Base-by-base conservation (phyloP, 1,140 invertebrate genomes). In the Fragariocoptes setiger region DNA sequence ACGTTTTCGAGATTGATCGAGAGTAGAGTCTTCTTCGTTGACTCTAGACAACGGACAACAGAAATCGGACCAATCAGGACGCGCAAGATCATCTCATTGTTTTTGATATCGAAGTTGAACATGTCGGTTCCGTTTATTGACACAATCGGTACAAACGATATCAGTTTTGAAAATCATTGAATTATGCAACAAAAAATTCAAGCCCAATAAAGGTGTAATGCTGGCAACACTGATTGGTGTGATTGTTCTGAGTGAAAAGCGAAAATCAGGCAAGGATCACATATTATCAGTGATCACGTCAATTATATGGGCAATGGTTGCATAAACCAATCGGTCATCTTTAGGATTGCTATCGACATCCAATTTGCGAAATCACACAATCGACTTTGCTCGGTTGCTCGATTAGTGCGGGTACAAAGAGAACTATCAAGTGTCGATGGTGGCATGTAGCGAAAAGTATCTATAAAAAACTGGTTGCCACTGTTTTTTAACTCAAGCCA, bases 391-490 rank as follows among this genome's bases (percentile, higher is more conserved):
- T 25, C 62, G 73, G 47, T 58, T 94, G 38, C 56, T 92, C 16
- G 69, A 72, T 53, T 65, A 76, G 56, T 68, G 71, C 38, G 59
- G 67, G 25, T 88, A 83, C 50, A 94, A 95, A 57, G 86, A 95
- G 59, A 62, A 65, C 43, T 76, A 78, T 58, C 61, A 85, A 25
- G 52, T 65, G 38, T 69, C 74, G 48, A 92, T 94, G 85, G 75
- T 83, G 19, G 61, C 67, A 47, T 95, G 83, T 80, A 77, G 85
- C 46, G 85, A 92, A 55, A n/a, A 42, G 19, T 63, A 71, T 36
- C 65, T 72, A 46, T 60, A 86, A 48, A 56, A 60, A 2, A 52
- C 69, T 52, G 77, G 90, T 58, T 69, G 72, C 52, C 74, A 76
- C 3, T 82, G 71, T 55, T 95, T 94, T 59, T 90, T 83, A 56